phyloP scores from a whole-genome alignment of 2,888 invertebrate species.

The Yponomeuta malinellus region DNA sequence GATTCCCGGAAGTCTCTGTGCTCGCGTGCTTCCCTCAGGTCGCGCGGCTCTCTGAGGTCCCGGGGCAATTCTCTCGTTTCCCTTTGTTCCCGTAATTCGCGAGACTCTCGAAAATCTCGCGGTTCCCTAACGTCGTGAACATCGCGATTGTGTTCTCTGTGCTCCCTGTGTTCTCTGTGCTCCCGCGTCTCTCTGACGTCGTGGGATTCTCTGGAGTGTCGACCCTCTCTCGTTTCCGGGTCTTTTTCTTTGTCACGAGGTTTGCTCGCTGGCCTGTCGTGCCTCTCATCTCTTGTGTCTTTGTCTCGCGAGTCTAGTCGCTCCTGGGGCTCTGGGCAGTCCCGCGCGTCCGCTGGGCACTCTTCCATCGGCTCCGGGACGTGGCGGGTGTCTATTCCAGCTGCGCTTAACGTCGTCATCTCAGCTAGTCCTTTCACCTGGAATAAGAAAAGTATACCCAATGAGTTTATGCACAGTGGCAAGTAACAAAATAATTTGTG shows the following conservation, averaged over 20 bases:
- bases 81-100: slow-evolving; percentile 43
- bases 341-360: slow-evolving; percentile 54
- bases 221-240: slow-evolving; percentile 34
- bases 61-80: slow-evolving; percentile 45
- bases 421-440: slow-evolving; percentile 92
- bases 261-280: slow-evolving; percentile 54
- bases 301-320: slow-evolving; percentile 55
- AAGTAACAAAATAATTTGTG: neutral
- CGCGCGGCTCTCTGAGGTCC: slow-evolving; percentile 35
- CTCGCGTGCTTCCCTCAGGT: slow-evolving; percentile 40
- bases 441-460: slow-evolving; percentile 21
- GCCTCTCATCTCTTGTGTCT: slow-evolving; percentile 31
- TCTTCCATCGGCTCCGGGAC: slow-evolving; percentile 71
- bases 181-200: slow-evolving; percentile 38
- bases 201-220: slow-evolving; percentile 49
- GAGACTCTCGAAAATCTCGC: slow-evolving; percentile 39
- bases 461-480: too few species aligned
- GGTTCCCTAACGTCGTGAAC: slow-evolving; percentile 42
- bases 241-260: slow-evolving; percentile 48
- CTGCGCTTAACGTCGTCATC: slow-evolving; percentile 89
- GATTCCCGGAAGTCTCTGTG: slow-evolving; percentile 51
- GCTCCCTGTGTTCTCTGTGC: neutral
- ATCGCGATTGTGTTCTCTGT: slow-evolving; percentile 24
- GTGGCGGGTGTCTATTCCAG: slow-evolving; percentile 70
- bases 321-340: slow-evolving; percentile 51